phyloP scores from a whole-genome alignment of 2,113 vertebrate species.

The Python bivittatus region DNA sequence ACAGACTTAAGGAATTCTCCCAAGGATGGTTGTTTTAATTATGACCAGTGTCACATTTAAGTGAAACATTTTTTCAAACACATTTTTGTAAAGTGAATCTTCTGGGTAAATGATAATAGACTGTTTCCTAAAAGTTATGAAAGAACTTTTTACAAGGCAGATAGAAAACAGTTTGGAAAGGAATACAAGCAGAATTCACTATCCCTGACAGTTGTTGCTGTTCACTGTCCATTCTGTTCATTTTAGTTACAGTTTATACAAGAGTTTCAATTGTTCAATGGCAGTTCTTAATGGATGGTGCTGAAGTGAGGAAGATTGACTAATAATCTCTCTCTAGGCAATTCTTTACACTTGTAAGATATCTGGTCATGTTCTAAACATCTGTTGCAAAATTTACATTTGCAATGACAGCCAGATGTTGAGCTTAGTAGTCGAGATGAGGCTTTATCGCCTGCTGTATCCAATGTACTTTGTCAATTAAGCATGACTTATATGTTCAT shows the following conservation, averaged over 20 bases:
- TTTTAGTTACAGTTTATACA: background rate
- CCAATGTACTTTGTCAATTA: constrained; percentile 65
- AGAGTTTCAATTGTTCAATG: constrained; percentile 11
- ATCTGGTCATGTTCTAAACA: constrained; percentile 53
- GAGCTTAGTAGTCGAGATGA: constrained; percentile 66
- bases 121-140: background rate
- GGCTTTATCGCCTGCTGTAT: constrained; percentile 55
- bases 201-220: background rate
- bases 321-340: constrained; percentile 29
- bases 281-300: constrained; percentile 35
- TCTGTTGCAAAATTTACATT: constrained; percentile 58
- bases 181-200: background rate
- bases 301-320: constrained; percentile 39
- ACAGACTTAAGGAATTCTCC: background rate
- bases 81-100: background rate
- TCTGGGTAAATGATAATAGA: background rate
- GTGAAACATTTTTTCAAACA: background rate
- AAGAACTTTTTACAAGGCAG: background rate
- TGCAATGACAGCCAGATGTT: constrained; percentile 72
- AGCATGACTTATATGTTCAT: constrained; percentile 69
- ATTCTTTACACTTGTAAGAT: constrained; percentile 34
- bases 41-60: background rate
- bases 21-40: background rate
- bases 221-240: background rate
- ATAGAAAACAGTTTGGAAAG: background rate